A percentile compares a stretch with the other conserved stretches of the same genome.
Conservation (phyloP, 2,113 vertebrate species). For the Vicugna pacos region DNA sequence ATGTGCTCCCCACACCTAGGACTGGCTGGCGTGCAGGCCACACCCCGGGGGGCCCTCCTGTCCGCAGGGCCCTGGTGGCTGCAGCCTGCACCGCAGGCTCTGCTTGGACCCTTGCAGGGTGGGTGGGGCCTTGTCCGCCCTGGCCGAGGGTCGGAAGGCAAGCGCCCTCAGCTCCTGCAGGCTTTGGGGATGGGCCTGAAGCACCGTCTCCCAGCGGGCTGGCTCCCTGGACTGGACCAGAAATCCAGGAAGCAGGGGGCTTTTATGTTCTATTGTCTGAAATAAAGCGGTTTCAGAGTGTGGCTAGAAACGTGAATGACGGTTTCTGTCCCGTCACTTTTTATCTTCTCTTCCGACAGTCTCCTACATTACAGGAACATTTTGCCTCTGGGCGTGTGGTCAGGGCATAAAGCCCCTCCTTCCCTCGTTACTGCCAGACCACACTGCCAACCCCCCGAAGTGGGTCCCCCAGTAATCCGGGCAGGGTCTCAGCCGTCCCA, state of each 20-base stretch:
- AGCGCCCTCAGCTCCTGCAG: not conserved
- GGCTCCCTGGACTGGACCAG: not conserved
- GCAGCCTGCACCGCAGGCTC: not conserved
- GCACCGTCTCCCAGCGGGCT: accelerated
- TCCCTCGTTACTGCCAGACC: not conserved
- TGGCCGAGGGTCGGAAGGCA: not conserved
- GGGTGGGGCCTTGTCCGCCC: no score
- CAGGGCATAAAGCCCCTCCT: not conserved
- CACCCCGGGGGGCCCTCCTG: no score
- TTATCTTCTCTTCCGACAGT: not conserved
- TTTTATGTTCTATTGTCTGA: not conserved
- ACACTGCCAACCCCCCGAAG: accelerated
- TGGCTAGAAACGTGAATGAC: not conserved
- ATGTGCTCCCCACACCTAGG: no score
- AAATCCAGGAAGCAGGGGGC: not conserved
- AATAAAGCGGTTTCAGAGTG: not conserved
- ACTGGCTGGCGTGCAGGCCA: no score
- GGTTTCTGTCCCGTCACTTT: not conserved
- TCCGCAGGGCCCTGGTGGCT: no score
- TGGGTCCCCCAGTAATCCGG: not conserved
- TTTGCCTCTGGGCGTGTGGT: no score
- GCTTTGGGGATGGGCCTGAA: no score
- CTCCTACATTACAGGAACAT: not conserved
- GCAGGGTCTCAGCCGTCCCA: not conserved
- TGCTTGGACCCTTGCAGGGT: no score